Evolutionary conservation across 2,888 invertebrate species (phyloP).

Genomic region (Himalopsyche japonica): DNA sequence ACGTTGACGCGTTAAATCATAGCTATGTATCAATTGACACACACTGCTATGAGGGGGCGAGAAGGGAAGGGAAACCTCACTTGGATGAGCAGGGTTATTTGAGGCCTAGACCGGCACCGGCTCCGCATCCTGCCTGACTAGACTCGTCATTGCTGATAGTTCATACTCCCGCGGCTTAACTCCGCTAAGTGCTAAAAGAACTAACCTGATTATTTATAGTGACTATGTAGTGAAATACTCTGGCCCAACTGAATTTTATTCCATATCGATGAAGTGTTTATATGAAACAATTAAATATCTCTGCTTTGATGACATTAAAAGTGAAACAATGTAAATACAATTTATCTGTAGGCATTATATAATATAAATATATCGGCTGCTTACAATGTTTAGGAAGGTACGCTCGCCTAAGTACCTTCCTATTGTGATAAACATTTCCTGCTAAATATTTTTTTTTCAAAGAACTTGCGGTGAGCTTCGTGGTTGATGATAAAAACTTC

Average conservation of each 20-base stretch:
- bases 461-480: background rate
- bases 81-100: slow-evolving; percentile 60
- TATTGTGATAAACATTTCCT: background rate
- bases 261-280: background rate
- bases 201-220: background rate
- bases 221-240: background rate
- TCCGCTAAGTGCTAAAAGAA: background rate
- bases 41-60: slow-evolving; percentile 59
- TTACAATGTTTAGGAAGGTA: background rate
- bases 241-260: background rate
- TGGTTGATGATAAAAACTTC: background rate
- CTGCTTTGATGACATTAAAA: too few relatives aligned
- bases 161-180: background rate
- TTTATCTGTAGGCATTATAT: background rate
- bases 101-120: slow-evolving; percentile 52
- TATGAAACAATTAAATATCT: too few relatives aligned
- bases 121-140: slow-evolving; percentile 13
- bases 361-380: background rate
- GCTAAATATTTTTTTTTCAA: background rate
- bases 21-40: slow-evolving; percentile 71
- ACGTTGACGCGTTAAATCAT: slow-evolving; percentile 67
- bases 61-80: slow-evolving; percentile 55
- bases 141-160: background rate
- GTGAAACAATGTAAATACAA: too few relatives aligned
- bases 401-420: background rate